Conservation (phyloP, 2,797 vertebrate species). For the Buphagus erythrorhynchus region DNA sequence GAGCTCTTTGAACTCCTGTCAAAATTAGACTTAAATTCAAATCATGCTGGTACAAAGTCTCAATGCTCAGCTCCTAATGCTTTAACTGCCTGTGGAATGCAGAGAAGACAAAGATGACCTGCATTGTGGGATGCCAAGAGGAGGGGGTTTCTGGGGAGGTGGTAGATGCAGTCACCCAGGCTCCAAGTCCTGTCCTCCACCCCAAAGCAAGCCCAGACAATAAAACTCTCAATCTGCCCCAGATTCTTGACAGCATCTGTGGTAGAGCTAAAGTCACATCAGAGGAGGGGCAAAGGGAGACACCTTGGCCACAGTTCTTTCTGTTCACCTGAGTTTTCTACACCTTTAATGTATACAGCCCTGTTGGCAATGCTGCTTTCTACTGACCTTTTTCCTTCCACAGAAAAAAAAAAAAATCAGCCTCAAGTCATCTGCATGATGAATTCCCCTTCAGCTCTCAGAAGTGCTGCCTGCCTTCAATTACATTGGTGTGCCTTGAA, state of each 20-base stretch:
- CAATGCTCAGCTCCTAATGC: neutral
- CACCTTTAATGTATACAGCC: neutral
- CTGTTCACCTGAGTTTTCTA: neutral
- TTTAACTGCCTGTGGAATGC: neutral
- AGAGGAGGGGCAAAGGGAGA: neutral
- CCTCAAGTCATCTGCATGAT: neutral
- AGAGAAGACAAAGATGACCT: neutral
- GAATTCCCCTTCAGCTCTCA: neutral
- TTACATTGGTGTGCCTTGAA: neutral
- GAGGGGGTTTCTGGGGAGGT: neutral
- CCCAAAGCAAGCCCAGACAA: neutral
- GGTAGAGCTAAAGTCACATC: neutral
- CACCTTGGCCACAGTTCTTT: accelerated
- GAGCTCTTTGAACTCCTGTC: neutral
- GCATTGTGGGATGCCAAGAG: neutral
- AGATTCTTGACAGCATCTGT: neutral
- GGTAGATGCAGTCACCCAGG: neutral
- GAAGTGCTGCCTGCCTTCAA: neutral
- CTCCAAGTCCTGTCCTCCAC: neutral
- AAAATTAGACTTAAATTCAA: neutral
- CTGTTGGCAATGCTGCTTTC: neutral
- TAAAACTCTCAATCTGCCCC: neutral
- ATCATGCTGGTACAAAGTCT: neutral
- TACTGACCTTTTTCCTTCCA: neutral
- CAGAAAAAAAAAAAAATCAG: neutral